A percentile compares a stretch with the other conserved stretches of the same genome.
Conservation (phyloP, 2,888 invertebrate species). For the Agrenia bidenticulata region DNA sequence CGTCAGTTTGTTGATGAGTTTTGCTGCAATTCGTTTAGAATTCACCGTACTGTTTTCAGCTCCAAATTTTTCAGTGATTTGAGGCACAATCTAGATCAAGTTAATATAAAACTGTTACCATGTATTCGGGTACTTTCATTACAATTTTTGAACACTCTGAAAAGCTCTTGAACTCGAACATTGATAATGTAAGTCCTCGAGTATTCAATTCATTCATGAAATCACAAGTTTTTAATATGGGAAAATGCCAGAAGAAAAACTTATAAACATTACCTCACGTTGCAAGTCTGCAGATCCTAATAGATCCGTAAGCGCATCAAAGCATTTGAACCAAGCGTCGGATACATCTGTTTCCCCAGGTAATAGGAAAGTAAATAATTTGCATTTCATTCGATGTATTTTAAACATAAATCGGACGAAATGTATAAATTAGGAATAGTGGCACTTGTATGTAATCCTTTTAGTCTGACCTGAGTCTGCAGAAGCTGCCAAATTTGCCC, state of each 20-base stretch:
- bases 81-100: constrained; percentile 15
- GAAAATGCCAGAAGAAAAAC: background rate
- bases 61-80: constrained; percentile 18
- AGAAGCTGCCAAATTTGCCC: constrained; percentile 1
- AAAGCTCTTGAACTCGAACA: too few species aligned
- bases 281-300: constrained; percentile 16
- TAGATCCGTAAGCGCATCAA: background rate
- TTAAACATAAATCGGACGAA: too few species aligned
- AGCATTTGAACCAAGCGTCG: constrained; percentile 9
- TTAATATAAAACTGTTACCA: too few species aligned
- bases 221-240: too few species aligned
- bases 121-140: too few species aligned
- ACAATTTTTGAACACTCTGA: too few species aligned
- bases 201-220: too few species aligned
- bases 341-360: constrained; percentile 7
- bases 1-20: constrained; percentile 13
- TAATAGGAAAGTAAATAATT: too few species aligned
- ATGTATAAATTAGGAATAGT: too few species aligned
- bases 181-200: too few species aligned
- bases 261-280: constrained; percentile 8
- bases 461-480: background rate
- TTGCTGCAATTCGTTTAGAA: constrained; percentile 15
- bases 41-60: constrained; percentile 7
- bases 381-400: too few species aligned
- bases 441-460: too few species aligned